Conservation (phyloP, 1,140 invertebrate species). For the Pogonomyrmex barbatus region DNA sequence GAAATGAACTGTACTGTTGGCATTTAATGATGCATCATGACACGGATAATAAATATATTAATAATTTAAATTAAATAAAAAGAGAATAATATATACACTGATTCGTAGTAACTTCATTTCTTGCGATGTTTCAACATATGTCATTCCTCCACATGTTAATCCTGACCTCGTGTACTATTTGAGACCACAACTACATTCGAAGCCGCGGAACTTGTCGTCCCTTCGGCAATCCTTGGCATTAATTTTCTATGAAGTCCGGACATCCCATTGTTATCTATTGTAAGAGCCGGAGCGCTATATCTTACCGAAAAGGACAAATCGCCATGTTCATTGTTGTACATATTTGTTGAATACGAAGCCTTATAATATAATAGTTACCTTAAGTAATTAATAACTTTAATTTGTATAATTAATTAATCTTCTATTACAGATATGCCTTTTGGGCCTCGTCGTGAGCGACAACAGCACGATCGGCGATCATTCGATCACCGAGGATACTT, state of each 20-base stretch:
- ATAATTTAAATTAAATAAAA: neutral
- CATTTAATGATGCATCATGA: too few relatives aligned
- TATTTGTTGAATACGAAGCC: neutral
- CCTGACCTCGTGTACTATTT: neutral
- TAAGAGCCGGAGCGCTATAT: neutral
- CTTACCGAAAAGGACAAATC: conserved; percentile 1
- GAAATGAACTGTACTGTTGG: too few relatives aligned
- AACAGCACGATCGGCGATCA: conserved; percentile 82
- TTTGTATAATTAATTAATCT: neutral
- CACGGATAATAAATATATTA: too few relatives aligned
- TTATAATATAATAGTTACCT: neutral
- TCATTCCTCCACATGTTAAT: conserved; percentile 6
- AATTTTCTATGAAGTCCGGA: conserved; percentile 29
- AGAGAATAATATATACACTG: neutral
- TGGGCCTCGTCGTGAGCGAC: conserved; percentile 81
- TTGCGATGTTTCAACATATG: neutral
- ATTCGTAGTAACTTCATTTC: neutral
- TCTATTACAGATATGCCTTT: conserved; percentile 81
- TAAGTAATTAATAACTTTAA: conserved; percentile 1
- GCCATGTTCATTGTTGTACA: neutral
- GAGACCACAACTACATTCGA: neutral
- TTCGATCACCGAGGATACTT: conserved; percentile 78
- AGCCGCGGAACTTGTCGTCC: neutral
- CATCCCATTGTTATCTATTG: conserved; percentile 5
- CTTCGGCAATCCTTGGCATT: conserved; percentile 32